These are phyloP conservation scores for Lithodes maja DNA, from an alignment of 2,888 invertebrate species.

Conservation along the genomic window DNA sequence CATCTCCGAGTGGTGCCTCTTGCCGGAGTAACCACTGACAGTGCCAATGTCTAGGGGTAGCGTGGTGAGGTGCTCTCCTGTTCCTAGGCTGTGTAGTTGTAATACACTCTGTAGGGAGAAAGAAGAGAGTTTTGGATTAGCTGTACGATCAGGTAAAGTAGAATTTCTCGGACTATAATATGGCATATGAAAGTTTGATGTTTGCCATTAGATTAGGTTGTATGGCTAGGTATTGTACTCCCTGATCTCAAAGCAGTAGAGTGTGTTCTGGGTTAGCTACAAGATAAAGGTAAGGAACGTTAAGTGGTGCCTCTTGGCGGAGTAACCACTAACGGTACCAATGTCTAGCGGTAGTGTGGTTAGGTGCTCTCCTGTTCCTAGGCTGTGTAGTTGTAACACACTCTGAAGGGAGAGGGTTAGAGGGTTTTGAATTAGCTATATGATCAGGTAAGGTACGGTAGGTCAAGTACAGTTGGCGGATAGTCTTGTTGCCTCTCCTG, in stretches of 20 bases:
- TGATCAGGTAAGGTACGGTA: too few species aligned
- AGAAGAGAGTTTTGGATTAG: not conserved
- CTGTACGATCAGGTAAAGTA: too few species aligned
- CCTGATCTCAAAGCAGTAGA: too few species aligned
- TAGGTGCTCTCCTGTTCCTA: conserved; percentile 83
- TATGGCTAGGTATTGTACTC: too few species aligned
- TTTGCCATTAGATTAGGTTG: too few species aligned
- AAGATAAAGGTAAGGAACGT: too few species aligned
- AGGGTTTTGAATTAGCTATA: not conserved
- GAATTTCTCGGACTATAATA: too few species aligned
- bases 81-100: conserved; percentile 84
- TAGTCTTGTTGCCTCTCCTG: too few species aligned
- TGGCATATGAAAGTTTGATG: too few species aligned
- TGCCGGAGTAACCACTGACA: conserved; percentile 88
- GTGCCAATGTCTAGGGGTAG: conserved; percentile 92
- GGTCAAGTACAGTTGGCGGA: too few species aligned
- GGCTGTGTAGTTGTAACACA: conserved; percentile 86
- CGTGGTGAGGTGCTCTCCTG: conserved; percentile 83
- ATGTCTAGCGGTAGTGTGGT: conserved; percentile 87
- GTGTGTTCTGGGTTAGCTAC: too few species aligned
- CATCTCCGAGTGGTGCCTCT: conserved; percentile 89
- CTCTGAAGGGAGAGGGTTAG: conserved; percentile 79
- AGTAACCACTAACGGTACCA: conserved; percentile 89
- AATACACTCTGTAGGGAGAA: conserved; percentile 82
- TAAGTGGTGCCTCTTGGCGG: conserved; percentile 87